Percentiles rank a stretch among this genome's conserved stretches.
These are phyloP conservation scores for Agrochola lota DNA, from an alignment of 2,888 invertebrate species.

Conservation along the genomic window DNA sequence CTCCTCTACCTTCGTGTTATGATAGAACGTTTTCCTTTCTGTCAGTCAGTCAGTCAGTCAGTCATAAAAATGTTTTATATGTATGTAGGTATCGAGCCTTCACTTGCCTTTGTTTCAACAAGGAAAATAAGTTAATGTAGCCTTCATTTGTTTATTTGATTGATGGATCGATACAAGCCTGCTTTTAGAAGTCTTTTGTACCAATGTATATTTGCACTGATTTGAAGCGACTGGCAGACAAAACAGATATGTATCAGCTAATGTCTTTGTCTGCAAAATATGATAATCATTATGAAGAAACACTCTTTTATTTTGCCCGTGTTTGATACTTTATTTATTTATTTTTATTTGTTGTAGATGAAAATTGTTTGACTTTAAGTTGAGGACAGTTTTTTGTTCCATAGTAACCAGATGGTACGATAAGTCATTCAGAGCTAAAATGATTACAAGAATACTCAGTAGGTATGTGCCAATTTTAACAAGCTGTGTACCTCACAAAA, in stretches of 20 bases:
- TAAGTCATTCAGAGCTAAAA: background rate
- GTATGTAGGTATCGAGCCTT: slow-evolving; percentile 19
- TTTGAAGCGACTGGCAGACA: slow-evolving; percentile 26
- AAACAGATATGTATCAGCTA: slow-evolving; percentile 22
- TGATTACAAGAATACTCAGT: too few species aligned
- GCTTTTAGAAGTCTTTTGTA: slow-evolving; percentile 39
- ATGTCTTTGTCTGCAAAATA: slow-evolving; percentile 25
- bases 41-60: background rate
- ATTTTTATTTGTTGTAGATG: background rate
- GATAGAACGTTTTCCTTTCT: background rate
- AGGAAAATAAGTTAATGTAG: slow-evolving; percentile 49
- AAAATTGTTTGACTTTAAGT: background rate
- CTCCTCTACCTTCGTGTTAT: too few species aligned
- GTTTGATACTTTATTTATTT: background rate
- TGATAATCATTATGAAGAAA: slow-evolving; percentile 12
- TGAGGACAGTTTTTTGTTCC: background rate
- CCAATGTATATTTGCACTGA: slow-evolving; percentile 38
- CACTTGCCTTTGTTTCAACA: slow-evolving; percentile 43
- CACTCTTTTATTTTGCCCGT: background rate
- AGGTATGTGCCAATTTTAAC: background rate
- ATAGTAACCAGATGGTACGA: background rate
- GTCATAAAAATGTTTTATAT: background rate
- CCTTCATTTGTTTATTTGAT: slow-evolving; percentile 53
- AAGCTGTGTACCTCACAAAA: too few species aligned
- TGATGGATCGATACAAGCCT: slow-evolving; percentile 46